Evolutionary conservation across 1,140 invertebrate genomes (phyloP).

Genomic region (Potamilus streckersoni): DNA sequence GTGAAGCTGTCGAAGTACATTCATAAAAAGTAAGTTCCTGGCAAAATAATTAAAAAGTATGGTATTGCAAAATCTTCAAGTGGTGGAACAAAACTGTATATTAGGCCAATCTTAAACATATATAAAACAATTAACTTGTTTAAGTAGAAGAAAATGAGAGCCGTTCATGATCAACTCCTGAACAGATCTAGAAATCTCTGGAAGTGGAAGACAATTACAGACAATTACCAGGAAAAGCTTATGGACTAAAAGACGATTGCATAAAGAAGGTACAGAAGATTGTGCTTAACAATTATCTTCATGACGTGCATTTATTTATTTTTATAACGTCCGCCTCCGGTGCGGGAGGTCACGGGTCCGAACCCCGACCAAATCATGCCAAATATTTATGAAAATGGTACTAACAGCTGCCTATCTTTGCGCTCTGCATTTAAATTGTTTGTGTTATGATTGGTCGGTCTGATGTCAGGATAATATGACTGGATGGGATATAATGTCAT

Average conservation of each 20-base stretch:
- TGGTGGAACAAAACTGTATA: neutral
- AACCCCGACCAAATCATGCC: too few species aligned
- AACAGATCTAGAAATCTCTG: slow-evolving; percentile 1
- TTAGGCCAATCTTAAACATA: neutral
- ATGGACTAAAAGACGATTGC: neutral
- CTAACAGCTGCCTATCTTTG: too few species aligned
- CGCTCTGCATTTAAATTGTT: too few species aligned
- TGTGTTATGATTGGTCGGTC: too few species aligned
- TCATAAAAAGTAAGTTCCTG: neutral
- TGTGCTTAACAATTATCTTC: slow-evolving; percentile 11
- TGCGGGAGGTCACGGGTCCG: too few species aligned
- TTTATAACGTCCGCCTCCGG: too few species aligned
- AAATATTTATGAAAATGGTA: too few species aligned
- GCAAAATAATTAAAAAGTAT: slow-evolving; percentile 3
- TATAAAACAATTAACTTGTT: neutral
- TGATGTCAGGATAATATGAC: too few species aligned
- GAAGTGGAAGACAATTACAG: slow-evolving; percentile 6
- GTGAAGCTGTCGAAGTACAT: neutral
- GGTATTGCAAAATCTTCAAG: neutral
- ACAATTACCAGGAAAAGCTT: neutral
- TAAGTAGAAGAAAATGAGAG: neutral
- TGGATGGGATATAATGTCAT: too few species aligned
- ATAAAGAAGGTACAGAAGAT: slow-evolving; percentile 10
- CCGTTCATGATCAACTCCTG: neutral
- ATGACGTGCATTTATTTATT: neutral